Conservation (phyloP, 2,113 vertebrate species). For the Chiloscyllium plagiosum region DNA sequence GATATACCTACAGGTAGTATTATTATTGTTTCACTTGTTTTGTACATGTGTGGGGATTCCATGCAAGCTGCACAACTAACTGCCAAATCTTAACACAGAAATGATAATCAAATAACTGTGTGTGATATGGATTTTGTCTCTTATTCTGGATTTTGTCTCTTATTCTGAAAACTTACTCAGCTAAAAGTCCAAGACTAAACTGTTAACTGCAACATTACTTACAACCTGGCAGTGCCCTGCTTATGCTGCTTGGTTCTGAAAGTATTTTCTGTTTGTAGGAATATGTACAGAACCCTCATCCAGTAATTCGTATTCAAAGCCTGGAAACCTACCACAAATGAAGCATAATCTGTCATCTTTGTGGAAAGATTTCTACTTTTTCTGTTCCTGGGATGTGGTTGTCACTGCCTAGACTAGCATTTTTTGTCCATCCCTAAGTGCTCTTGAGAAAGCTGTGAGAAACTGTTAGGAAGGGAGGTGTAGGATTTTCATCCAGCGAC, state of each 20-base stretch:
- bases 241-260: neutral
- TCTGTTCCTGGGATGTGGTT: too few relatives aligned
- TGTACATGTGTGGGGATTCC: neutral
- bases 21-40: neutral
- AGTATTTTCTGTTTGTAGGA: neutral
- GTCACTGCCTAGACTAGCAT: too few relatives aligned
- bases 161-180: neutral
- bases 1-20: neutral
- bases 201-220: neutral
- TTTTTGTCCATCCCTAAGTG: too few relatives aligned
- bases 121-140: too few relatives aligned
- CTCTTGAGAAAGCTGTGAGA: too few relatives aligned
- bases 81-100: neutral
- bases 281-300: neutral
- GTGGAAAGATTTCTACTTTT: neutral
- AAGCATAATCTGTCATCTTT: too few relatives aligned
- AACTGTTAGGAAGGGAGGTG: too few relatives aligned
- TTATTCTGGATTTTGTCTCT: neutral
- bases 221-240: neutral
- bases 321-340: neutral
- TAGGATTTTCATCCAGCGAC: too few relatives aligned
- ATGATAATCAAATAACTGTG: neutral
- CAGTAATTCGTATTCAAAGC: neutral
- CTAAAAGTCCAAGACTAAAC: neutral
- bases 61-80: neutral